A percentile compares a stretch with the other conserved stretches of the same genome.
Conservation (phyloP, 2,888 invertebrate genomes). For the Heliconius ismenius region DNA sequence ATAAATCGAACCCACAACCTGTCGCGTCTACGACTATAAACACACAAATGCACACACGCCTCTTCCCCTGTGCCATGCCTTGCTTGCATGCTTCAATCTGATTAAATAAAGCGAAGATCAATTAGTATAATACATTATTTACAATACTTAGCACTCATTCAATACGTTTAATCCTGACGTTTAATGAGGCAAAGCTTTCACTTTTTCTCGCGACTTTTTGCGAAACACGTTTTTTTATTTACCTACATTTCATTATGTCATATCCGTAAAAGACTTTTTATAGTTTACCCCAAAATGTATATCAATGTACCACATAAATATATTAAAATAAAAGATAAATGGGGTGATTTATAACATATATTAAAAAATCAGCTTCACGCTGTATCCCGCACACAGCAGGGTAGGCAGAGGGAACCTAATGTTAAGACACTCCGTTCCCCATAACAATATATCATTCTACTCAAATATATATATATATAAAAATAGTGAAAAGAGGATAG, state of each 20-base stretch:
- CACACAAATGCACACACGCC: too few species aligned
- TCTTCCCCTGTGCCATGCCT: too few species aligned
- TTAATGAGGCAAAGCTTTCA: constrained; percentile 33
- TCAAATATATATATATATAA: neutral
- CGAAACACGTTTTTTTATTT: constrained; percentile 30
- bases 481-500: constrained; percentile 17
- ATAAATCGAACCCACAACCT: too few species aligned
- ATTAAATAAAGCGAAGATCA: neutral
- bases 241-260: constrained; percentile 24
- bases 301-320: neutral
- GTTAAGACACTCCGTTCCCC: too few species aligned
- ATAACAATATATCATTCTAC: neutral
- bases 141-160: neutral
- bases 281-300: neutral
- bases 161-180: constrained; percentile 26
- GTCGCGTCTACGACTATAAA: too few species aligned
- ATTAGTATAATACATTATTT: neutral
- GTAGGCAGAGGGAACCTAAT: too few species aligned
- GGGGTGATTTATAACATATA: too few species aligned
- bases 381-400: too few species aligned
- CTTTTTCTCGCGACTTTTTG: constrained; percentile 32
- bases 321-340: too few species aligned
- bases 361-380: too few species aligned
- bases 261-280: neutral
- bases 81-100: too few species aligned